Conservation (phyloP, 2,797 vertebrate species). For the Crenichthys baileyi region DNA sequence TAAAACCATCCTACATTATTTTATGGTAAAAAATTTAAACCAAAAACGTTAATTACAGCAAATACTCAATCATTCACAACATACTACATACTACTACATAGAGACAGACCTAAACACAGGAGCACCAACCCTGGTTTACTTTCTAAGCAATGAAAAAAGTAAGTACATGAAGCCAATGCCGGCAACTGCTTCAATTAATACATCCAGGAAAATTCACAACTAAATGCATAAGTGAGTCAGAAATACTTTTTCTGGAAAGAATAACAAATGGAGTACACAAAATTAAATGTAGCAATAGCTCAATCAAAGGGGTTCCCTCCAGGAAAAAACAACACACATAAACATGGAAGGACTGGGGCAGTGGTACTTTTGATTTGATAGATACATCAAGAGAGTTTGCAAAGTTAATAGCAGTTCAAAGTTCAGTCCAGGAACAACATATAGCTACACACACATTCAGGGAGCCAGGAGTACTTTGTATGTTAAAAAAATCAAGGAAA, state of each 20-base stretch:
- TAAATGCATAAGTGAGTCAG: background rate
- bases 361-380: background rate
- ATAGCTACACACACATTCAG: background rate
- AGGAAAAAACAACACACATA: background rate
- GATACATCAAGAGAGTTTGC: background rate
- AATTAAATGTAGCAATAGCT: background rate
- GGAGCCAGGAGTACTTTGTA: background rate
- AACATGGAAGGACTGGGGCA: background rate
- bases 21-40: background rate
- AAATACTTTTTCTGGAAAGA: background rate
- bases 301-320: background rate
- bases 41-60: background rate
- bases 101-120: background rate
- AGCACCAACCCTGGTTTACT: background rate
- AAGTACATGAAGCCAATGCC: background rate
- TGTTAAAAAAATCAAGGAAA: background rate
- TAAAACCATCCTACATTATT: background rate
- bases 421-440: background rate
- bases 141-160: background rate
- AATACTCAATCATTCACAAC: background rate
- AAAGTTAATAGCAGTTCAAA: background rate
- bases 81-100: too few species aligned
- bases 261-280: background rate
- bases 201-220: background rate
- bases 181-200: background rate